A percentile compares a stretch with the other conserved stretches of the same genome.
Conservation (phyloP, 2,113 vertebrate species). For the Oreochromis tanganicae region DNA sequence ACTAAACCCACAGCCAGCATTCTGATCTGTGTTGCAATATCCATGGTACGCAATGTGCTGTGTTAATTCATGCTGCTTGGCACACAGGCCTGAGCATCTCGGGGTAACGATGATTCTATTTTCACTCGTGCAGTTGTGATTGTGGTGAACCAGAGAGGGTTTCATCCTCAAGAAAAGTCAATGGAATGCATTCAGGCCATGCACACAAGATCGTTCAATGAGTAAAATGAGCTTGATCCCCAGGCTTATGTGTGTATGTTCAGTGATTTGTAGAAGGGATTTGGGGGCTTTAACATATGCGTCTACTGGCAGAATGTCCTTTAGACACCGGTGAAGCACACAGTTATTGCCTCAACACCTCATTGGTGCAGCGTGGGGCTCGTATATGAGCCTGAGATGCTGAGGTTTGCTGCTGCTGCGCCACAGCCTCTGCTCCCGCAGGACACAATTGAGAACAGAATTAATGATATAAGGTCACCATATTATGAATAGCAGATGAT, state of each 20-base stretch:
- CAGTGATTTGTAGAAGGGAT: constrained; percentile 72
- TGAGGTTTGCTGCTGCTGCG: constrained; percentile 22
- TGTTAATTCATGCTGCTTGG: constrained; percentile 53
- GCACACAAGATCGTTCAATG: constrained; percentile 57
- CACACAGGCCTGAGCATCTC: constrained; percentile 34
- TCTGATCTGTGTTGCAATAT: constrained; percentile 50
- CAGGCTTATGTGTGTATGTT: constrained; percentile 66
- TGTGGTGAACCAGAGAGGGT: constrained; percentile 24
- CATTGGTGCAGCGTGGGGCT: constrained; percentile 14
- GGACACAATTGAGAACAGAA: constrained; percentile 20
- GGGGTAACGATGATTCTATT: constrained; percentile 38
- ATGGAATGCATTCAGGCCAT: constrained; percentile 58
- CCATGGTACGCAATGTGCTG: constrained; percentile 16
- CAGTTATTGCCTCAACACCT: constrained; percentile 44
- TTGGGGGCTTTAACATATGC: constrained; percentile 64
- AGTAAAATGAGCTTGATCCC: constrained; percentile 68
- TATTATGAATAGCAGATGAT: constrained; percentile 50
- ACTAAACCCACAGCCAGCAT: constrained; percentile 39
- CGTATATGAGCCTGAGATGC: neutral
- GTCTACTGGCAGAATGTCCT: constrained; percentile 53
- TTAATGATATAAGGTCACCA: constrained; percentile 41
- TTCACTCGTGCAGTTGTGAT: constrained; percentile 33
- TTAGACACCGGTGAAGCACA: constrained; percentile 31
- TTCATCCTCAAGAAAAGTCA: constrained; percentile 41
- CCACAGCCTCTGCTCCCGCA: constrained; percentile 1